Base-by-base conservation (phyloP, 2,888 invertebrate genomes). In the Netelia virgata region DNA sequence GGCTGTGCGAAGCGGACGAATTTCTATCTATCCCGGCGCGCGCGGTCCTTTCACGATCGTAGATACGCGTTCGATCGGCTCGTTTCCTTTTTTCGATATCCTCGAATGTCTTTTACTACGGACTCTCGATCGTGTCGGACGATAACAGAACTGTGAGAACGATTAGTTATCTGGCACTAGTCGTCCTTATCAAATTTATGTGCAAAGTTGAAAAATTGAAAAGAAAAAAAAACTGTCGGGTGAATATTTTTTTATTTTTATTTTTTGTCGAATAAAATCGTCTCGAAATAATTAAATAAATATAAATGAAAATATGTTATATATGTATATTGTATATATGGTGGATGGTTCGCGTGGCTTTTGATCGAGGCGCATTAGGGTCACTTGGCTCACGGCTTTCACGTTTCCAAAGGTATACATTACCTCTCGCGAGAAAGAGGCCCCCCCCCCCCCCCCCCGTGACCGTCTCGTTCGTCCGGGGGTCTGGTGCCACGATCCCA, bases 311-410 rank as follows among this genome's bases (percentile, higher is more conserved):
- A 10, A 23, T 47, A 61, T 9, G 28, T n/a, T n/a, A 61, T 64
- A 50, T 63, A 50, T 50, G 20, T 36, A 53, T 74, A 18, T 73
- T 61, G 16, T 18, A 61, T 63, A 53, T 28, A 64, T n/a, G 61
- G 69, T 55, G 59, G 66, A 77, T 76, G 68, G 50, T 61, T 57
- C 73, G 63, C 77, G 63, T 74, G 80, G 76, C 76, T 84, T 73
- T 81, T 81, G 76, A 66, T 83, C 72, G 68, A 66, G 68, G 85
- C 84, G 87, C 86, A 90, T 90, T 88, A 83, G 87, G 89, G 88
- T 90, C 88, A 88, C 82, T 87, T 83, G 88, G 86, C 86, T 88
- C 82, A 76, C 74, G 64, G 86, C 87, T 90, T 88, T 88, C 89
- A 84, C 85, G 82, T 85, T 79, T 82, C 82, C 50, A 74, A 84